Conservation (phyloP, 2,888 invertebrate species). For the Hedya salicella region DNA sequence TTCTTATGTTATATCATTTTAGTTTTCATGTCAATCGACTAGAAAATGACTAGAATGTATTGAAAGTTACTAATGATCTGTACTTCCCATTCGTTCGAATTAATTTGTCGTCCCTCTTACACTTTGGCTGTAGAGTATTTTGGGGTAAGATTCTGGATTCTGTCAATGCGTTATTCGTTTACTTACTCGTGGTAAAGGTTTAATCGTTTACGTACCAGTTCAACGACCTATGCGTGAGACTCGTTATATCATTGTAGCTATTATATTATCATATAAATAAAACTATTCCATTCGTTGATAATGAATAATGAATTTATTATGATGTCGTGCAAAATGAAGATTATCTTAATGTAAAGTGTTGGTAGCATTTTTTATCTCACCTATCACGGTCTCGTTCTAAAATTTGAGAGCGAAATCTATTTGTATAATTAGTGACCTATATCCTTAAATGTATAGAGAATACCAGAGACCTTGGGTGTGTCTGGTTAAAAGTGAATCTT, state of each 20-base stretch:
- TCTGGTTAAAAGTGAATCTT: constrained; percentile 7
- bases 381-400: neutral
- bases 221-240: constrained; percentile 7
- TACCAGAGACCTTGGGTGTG: neutral
- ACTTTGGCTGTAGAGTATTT: too few relatives aligned
- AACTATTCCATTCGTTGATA: constrained; percentile 10
- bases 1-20: too few relatives aligned
- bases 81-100: too few relatives aligned
- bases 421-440: neutral
- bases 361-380: constrained; percentile 9
- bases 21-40: too few relatives aligned
- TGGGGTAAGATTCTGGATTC: neutral
- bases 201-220: constrained; percentile 8
- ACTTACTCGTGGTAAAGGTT: constrained; percentile 15
- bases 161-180: neutral
- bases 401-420: neutral
- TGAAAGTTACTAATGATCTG: too few relatives aligned
- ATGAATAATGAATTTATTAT: constrained; percentile 9
- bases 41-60: too few relatives aligned
- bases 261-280: constrained; percentile 28
- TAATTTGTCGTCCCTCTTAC: too few relatives aligned
- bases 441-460: constrained; percentile 1
- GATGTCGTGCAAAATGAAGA: constrained; percentile 20
- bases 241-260: constrained; percentile 8
- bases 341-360: constrained; percentile 14